Base-by-base conservation (phyloP, 2,797 vertebrate genomes). In the Notamacropus eugenii region DNA sequence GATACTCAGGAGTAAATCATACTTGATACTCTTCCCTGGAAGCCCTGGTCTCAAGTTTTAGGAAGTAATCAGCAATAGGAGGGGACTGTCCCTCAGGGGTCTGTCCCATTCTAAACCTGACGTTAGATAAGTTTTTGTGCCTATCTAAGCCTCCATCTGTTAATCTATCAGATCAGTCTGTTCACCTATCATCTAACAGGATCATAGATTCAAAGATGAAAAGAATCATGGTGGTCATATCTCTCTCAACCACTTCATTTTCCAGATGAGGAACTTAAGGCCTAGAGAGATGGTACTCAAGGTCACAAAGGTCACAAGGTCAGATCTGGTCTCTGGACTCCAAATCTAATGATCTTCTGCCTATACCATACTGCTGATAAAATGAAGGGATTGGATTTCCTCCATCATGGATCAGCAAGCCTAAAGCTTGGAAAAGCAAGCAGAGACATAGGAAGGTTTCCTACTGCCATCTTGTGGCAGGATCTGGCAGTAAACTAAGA, bases 381-480 rank as follows among this genome's bases (percentile, higher is more conserved):
- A 87, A 87, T 4, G 22, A 82, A 87, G 40, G 40, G 22, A 27
- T 0, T 87, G 40, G 22, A 87, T 50, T 46, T 87, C 74, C 40
- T 29, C 40, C n/a, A 90, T 54, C 58, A 46, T 24, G 31, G 58
- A 59, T 62, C 74, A 3, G 91, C 93, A 91, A 91, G 31, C 40
- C 56, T 90, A 55, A 82, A 93, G 52, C 27, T 24, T 29, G 93
- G 34, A 28, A 82, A 91, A 91, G 31, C 92, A 56, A 9, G 59
- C 27, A 57, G 54, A 93, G 55, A 95, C 90, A 96, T 92, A 67
- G 62, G 34, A 5, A 97, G 46, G 96, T 52, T 97, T 94, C 91
- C 97, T 97, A 92, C 97, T 97, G 97, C 98, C 98, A 98, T 95
- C 98, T 97, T 95, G 97, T 97, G 98, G 96, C 50, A 50, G 74